phyloP scores from a whole-genome alignment of 2,113 vertebrate species.

The Cynocephalus volans region DNA sequence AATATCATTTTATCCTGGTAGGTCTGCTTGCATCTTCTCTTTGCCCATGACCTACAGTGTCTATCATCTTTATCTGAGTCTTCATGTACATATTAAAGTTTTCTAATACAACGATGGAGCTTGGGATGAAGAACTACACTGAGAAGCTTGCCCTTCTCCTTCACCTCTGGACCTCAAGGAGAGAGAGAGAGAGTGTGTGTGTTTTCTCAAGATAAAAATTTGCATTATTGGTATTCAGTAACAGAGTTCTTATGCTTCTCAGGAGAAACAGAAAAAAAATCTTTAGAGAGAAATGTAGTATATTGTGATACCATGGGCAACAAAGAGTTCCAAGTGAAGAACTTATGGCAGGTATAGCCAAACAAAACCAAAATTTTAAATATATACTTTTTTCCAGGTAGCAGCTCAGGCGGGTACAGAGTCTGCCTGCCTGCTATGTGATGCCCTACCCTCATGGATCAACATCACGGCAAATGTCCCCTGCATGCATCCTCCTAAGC shows the following conservation, averaged over 20 bases:
- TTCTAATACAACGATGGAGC: neutral
- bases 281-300: neutral
- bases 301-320: neutral
- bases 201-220: conserved; percentile 38
- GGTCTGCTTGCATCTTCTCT: neutral
- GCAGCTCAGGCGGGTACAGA: neutral
- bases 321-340: conserved; percentile 33
- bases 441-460: neutral
- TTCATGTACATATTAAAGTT: neutral
- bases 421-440: neutral
- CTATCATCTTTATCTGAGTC: neutral
- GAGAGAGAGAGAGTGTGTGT: neutral
- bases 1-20: neutral
- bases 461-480: neutral
- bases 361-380: neutral
- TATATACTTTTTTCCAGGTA: neutral
- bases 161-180: neutral
- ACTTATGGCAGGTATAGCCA: neutral
- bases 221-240: neutral
- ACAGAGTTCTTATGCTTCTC: neutral
- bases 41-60: accelerated
- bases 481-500: neutral
- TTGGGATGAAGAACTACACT: neutral
- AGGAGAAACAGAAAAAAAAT: neutral
- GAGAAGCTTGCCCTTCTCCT: neutral